A percentile compares a stretch with the other conserved stretches of the same genome.
Evolutionary conservation across 2,113 vertebrate genomes (phyloP).

Genomic region (Opisthocomus hoazin): DNA sequence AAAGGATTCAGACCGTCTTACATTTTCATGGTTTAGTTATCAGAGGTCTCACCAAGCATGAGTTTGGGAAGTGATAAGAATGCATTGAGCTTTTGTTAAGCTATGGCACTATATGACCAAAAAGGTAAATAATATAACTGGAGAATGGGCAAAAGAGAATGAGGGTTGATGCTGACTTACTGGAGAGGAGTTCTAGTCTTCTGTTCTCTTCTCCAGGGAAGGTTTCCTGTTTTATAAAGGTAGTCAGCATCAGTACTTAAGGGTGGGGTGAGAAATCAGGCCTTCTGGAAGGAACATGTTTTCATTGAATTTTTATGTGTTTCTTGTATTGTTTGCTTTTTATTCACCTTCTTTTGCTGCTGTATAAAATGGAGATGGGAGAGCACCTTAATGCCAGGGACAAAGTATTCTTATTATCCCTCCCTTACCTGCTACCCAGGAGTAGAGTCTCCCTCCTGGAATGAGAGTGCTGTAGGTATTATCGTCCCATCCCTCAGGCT

Average conservation of each 20-base stretch:
- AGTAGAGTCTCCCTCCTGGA: not conserved
- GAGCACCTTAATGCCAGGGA: not conserved
- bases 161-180: not conserved
- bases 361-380: not conserved
- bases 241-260: not conserved
- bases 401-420: not conserved
- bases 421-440: not conserved
- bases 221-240: not conserved
- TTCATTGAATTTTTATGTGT: not conserved
- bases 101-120: not conserved
- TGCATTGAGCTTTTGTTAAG: not conserved
- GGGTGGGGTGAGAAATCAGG: not conserved
- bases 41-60: not conserved
- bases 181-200: not conserved
- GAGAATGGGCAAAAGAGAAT: not conserved
- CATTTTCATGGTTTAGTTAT: not conserved
- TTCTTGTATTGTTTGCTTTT: not conserved
- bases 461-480: not conserved
- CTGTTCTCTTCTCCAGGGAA: not conserved
- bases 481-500: not conserved
- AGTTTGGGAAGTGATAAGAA: not conserved
- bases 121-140: not conserved
- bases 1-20: not conserved
- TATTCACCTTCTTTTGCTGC: not conserved
- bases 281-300: not conserved